Evolutionary conservation across 2,888 invertebrate genomes (phyloP).

Genomic region (Vannuccia rotundouncinata): DNA sequence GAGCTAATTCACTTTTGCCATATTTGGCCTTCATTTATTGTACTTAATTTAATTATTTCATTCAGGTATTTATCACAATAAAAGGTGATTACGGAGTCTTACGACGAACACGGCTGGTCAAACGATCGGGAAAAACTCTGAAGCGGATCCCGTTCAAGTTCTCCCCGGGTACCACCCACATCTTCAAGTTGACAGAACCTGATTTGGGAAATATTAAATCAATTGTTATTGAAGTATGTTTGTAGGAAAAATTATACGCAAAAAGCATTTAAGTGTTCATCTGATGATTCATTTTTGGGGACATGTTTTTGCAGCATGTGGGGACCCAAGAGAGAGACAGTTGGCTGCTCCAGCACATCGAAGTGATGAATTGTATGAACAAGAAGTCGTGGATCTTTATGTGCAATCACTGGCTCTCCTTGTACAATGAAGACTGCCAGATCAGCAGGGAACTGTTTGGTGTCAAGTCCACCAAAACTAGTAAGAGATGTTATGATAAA

Average conservation of each 20-base stretch:
- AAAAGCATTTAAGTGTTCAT: no score
- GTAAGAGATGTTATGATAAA: constrained; percentile 44
- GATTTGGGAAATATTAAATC: constrained; percentile 54
- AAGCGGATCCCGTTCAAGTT: constrained; percentile 46
- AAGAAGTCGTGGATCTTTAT: constrained; percentile 52
- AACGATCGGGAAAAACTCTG: constrained; percentile 16
- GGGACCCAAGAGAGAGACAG: constrained; percentile 52
- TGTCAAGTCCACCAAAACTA: constrained; percentile 50
- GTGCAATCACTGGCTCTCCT: constrained; percentile 55
- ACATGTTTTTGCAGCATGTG: constrained; percentile 53
- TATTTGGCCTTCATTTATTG: no score
- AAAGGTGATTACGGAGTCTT: constrained; percentile 23
- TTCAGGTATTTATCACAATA: constrained; percentile 22
- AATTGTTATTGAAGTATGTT: constrained; percentile 51
- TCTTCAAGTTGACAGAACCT: constrained; percentile 51
- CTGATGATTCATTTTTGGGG: background rate
- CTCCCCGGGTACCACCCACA: constrained; percentile 51
- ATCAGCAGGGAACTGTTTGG: constrained; percentile 50
- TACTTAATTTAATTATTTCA: no score
- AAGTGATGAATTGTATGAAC: constrained; percentile 50
- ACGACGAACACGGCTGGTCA: constrained; percentile 27
- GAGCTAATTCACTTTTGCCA: no score
- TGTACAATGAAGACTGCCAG: constrained; percentile 53
- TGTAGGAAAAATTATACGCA: background rate
- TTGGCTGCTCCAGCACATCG: constrained; percentile 54